A percentile compares a stretch with the other conserved stretches of the same genome.
phyloP scores from a whole-genome alignment of 37 sponge, comb jelly and placozoan species.

The Sycon ciliatum region DNA sequence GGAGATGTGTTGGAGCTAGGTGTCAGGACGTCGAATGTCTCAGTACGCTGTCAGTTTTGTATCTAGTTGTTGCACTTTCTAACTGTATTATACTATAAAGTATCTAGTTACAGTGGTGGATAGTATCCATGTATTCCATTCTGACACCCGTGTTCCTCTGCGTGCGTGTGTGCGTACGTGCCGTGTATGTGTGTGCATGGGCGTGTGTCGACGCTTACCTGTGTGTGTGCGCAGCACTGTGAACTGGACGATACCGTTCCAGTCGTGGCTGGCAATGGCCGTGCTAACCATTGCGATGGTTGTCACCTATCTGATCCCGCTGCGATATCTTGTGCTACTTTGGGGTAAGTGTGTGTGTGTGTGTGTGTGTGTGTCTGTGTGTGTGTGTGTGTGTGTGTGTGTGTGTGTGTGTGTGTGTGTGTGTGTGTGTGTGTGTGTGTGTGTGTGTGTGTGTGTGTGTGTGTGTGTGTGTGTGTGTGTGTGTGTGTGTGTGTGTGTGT shows the following conservation, averaged over 20 bases:
- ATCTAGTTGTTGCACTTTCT: no score
- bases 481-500: constrained; percentile 28
- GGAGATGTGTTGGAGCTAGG: no score
- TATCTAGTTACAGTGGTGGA: no score
- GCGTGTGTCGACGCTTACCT: neutral
- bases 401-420: constrained; percentile 18
- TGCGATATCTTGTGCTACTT: constrained; percentile 52
- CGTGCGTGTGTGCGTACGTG: neutral
- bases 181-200: neutral
- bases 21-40: no score
- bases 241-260: constrained; percentile 81
- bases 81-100: no score
- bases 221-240: constrained; percentile 44
- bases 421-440: constrained; percentile 17
- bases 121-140: neutral
- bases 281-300: constrained; percentile 36
- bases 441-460: constrained; percentile 15
- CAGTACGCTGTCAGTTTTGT: no score
- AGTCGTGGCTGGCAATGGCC: constrained; percentile 58
- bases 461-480: constrained; percentile 25
- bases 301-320: constrained; percentile 61
- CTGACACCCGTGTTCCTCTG: neutral
- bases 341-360: constrained; percentile 40
- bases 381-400: constrained; percentile 24
- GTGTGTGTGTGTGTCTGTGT: constrained; percentile 16